phyloP scores from a whole-genome alignment of 2,113 vertebrate genomes.

The Gorilla gorilla region DNA sequence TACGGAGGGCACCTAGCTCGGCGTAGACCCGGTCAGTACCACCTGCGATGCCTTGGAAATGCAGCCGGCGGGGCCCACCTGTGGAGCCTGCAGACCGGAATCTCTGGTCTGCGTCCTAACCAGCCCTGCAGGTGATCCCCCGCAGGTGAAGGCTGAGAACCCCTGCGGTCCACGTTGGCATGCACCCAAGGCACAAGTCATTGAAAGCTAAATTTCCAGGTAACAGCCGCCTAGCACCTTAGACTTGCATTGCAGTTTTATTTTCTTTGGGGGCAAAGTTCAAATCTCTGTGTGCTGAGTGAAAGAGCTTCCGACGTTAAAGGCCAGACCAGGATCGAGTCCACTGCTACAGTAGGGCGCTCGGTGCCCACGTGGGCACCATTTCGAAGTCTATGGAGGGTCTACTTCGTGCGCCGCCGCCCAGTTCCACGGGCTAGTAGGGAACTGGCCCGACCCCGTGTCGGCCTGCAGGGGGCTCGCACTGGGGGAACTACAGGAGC shows the following conservation, averaged over 20 bases:
- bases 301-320: neutral
- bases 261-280: neutral
- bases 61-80: accelerated
- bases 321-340: accelerated
- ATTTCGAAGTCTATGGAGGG: accelerated
- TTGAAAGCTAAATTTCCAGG: no score
- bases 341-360: accelerated
- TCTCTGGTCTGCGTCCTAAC: no score
- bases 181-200: accelerated
- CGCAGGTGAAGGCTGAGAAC: accelerated
- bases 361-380: neutral
- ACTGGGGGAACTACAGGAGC: neutral
- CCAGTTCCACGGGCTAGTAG: accelerated
- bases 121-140: neutral
- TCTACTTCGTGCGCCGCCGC: accelerated
- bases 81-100: accelerated
- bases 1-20: accelerated
- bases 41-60: neutral
- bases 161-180: accelerated
- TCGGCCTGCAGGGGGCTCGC: accelerated
- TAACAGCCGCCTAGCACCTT: neutral
- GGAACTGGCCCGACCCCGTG: neutral
- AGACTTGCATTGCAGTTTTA: neutral
- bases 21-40: neutral
- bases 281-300: neutral